Base-by-base conservation (phyloP, 2,888 invertebrate species). In the Drosophila engyochracea region DNA sequence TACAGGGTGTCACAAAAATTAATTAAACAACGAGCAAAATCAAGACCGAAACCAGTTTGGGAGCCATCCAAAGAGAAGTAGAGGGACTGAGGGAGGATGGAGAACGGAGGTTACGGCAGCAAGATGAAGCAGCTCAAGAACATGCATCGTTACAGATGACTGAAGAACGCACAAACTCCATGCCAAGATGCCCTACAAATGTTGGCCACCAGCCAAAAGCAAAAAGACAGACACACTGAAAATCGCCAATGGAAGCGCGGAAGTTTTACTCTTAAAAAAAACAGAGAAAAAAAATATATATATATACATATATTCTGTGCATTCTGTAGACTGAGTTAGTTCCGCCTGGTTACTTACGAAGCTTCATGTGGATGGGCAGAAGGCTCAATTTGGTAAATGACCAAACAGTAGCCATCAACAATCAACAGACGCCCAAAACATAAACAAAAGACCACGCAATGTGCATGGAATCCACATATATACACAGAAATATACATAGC, bases 381-480 rank as follows among this genome's bases (percentile, higher is more conserved):
- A 70, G 76, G 79, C 74, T 79, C 74, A 88, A 84, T 82, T 89
- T 76, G 81, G 86, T 81, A 86, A 86, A 81, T 84, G 82, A 76
- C 88, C 82, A 84, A 83, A 85, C 89, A 74, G 85, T 75, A 88
- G 89, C 82, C 79, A 73, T 68, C 62, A 72, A 57, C 55, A 57
- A 70, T 62, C 57, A 59, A 31, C 63, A 66, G 54, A 69, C 54
- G 64, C 49, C 70, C 70, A 58, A 70, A 77, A 82, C 88, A 83
- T 88, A 83, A 88, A 88, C 88, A 88, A 76, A 70, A 75, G 85
- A 39, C 83, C 85, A 85, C 77, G 83, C 85, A 88, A 87, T 72
- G 39, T 66, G 55, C 53, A 47, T 60, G 51, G 47, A 52, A 57
- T 58, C 25, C 25, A 44, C 35, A 44, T 54, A 39, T 7, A 54